These are phyloP conservation scores for Archivesica marissinica DNA, from an alignment of 1,140 invertebrate species.

Conservation along the genomic window DNA sequence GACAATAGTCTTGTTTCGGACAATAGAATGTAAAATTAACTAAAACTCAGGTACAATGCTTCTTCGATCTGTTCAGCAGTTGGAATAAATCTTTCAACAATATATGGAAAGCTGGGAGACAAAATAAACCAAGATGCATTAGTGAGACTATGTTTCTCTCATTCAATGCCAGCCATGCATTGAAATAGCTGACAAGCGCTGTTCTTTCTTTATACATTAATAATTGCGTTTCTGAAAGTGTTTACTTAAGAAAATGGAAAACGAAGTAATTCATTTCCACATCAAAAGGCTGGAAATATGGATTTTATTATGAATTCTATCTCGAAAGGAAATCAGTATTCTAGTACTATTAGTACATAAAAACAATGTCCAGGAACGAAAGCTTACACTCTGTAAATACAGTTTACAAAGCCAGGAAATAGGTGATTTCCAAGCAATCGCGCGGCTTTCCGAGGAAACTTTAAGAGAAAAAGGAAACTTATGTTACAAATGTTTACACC, in stretches of 20 bases:
- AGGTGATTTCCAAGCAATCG: background rate
- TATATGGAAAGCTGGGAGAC: constrained; percentile 39
- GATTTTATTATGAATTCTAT: constrained; percentile 29
- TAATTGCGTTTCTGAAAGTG: constrained; percentile 49
- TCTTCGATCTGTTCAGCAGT: constrained; percentile 51
- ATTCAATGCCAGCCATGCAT: constrained; percentile 46
- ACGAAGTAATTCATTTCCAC: constrained; percentile 52
- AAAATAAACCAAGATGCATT: constrained; percentile 60
- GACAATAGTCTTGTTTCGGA: constrained; percentile 50
- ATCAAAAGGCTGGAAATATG: constrained; percentile 42
- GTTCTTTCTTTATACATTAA: constrained; percentile 60
- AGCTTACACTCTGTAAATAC: constrained; percentile 15
- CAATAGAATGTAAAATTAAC: constrained; percentile 63
- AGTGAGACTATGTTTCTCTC: constrained; percentile 28
- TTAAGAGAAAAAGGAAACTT: too few species aligned
- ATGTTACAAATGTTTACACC: too few species aligned
- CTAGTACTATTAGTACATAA: constrained; percentile 5
- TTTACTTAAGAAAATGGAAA: constrained; percentile 64
- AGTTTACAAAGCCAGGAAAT: constrained; percentile 10
- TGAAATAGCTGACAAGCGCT: constrained; percentile 44
- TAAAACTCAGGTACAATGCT: constrained; percentile 51
- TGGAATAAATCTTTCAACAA: constrained; percentile 62
- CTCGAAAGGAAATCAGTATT: constrained; percentile 43
- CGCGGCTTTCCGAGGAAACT: background rate
- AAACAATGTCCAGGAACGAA: constrained; percentile 22